A percentile compares a stretch with the other conserved stretches of the same genome.
phyloP scores from a whole-genome alignment of 2,888 invertebrate species.

The Lacanobia wlatinum region DNA sequence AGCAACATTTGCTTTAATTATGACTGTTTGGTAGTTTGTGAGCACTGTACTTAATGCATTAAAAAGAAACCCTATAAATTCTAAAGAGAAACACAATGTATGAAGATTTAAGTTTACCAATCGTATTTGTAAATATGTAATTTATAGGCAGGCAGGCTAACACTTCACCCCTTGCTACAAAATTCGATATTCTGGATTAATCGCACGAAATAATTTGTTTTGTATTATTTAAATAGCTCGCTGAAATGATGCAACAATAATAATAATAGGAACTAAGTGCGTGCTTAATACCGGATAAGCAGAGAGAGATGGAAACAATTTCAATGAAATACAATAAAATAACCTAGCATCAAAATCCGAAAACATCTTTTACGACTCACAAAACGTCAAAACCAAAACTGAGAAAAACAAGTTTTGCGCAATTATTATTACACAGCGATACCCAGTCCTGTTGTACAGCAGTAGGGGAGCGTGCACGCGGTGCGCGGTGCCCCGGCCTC shows the following conservation, averaged over 20 bases:
- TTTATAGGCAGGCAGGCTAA: neutral
- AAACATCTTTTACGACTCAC: neutral
- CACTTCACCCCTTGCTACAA: no score
- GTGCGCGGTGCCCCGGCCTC: constrained; percentile 65
- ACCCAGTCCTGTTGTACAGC: constrained; percentile 47
- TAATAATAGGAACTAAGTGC: no score
- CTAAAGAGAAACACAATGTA: no score
- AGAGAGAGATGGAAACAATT: neutral
- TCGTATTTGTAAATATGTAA: no score
- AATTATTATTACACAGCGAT: constrained; percentile 44
- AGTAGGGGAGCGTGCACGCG: constrained; percentile 46
- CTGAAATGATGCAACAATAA: neutral
- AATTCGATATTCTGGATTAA: no score
- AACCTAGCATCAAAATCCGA: neutral
- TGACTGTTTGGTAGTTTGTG: neutral
- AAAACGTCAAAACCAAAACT: constrained; percentile 24
- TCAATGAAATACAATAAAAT: neutral
- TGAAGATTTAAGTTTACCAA: neutral
- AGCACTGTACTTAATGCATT: no score
- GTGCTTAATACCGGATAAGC: no score
- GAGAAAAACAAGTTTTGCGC: constrained; percentile 2
- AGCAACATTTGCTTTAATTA: neutral
- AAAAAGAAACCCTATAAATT: no score
- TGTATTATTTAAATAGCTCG: neutral
- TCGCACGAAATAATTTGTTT: no score